A percentile compares a stretch with the other conserved stretches of the same genome.
phyloP scores from a whole-genome alignment of 1,140 invertebrate genomes.

The Antheraea mylitta region DNA sequence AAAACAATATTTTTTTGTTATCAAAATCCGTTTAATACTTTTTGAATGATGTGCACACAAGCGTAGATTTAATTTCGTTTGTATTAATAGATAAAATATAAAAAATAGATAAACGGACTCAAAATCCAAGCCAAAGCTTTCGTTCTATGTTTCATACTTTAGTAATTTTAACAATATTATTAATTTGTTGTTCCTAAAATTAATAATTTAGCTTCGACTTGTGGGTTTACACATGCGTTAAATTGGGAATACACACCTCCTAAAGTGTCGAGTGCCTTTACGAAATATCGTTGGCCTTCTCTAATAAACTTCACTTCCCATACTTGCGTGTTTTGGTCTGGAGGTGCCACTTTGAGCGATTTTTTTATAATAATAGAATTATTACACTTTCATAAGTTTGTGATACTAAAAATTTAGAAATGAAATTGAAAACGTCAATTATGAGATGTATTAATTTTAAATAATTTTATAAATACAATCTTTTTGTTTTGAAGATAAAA shows the following conservation, averaged over 20 bases:
- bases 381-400: neutral
- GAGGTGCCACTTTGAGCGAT: slow-evolving; percentile 54
- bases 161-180: too few relatives aligned
- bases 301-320: slow-evolving; percentile 59
- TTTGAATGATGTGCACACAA: too few relatives aligned
- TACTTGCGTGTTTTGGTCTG: slow-evolving; percentile 45
- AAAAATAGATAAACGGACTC: too few relatives aligned
- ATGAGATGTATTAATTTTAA: neutral
- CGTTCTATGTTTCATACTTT: too few relatives aligned
- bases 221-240: neutral
- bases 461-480: too few relatives aligned
- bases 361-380: slow-evolving; percentile 6
- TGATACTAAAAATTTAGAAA: neutral
- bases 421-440: neutral
- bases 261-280: slow-evolving; percentile 56
- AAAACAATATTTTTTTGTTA: too few relatives aligned
- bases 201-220: neutral
- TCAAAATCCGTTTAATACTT: too few relatives aligned
- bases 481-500: too few relatives aligned
- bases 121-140: too few relatives aligned
- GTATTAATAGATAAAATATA: too few relatives aligned
- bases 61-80: too few relatives aligned
- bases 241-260: slow-evolving; percentile 42
- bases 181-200: neutral
- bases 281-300: slow-evolving; percentile 57